Evolutionary conservation across 2,797 vertebrate species (phyloP), one percentile per base, ranked within the genome.

Genomic region (Sebastes alutus): DNA sequence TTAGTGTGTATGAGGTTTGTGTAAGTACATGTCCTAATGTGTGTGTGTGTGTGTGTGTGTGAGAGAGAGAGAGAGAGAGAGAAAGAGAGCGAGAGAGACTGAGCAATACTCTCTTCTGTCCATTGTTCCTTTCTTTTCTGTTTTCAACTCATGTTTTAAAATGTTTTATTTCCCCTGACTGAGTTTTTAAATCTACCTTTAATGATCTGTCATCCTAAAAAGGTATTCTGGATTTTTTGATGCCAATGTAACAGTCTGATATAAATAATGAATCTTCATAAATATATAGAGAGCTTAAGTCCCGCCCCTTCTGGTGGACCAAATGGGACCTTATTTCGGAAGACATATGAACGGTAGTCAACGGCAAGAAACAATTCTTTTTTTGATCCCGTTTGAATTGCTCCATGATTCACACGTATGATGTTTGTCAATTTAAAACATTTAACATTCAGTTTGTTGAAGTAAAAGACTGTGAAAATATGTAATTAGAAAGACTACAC

Each of bases 1-100:
- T 72, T 6, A 16, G 77, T 72, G 72, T 69, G 72, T 76, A 61
- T 84, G 38, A 74, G 42, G 54, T 69, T 67, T 67, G 49, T 74
- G 77, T 69, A 62, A 73, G 60, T 32, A 75, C 42, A 74, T 32
- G 22, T 77, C 27, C 60, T 12, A 62, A 29, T 6, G 6, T 33
- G 22, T 58, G 55, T 64, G 32, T 72, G 20, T 60, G 27, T 72
- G 52, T 63, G 25, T 12, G 5, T 35, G 33, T 13, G 35, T 63
- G 33, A n/a, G n/a, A n/a, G n/a, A n/a, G n/a, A n/a, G 33, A 1
- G 35, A 2, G 35, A 14, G 60, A 25, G n/a, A 64, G 4, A n/a
- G 61, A 29, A 2, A 52, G 25, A 42, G 12, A 58, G 35, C 1
- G 38, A 70, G 16, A 1, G 6, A 72, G 23, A 42, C 8, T n/a